Percentiles rank a stretch among this genome's conserved stretches.
These are phyloP conservation scores for Cricetomys ansorgei DNA, from an alignment of 2,113 vertebrate species.

Conservation along the genomic window DNA sequence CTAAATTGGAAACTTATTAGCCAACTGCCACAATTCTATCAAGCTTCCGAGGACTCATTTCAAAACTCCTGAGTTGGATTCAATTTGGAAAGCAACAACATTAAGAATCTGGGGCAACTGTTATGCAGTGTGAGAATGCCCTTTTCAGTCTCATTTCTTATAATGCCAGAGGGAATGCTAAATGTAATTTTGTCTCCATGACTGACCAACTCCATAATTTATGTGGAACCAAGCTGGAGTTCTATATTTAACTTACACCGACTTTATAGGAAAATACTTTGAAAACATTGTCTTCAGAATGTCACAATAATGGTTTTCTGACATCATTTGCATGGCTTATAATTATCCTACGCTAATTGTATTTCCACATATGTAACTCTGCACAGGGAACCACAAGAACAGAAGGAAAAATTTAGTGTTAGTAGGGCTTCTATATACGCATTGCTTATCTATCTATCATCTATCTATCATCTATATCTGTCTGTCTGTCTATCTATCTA, in stretches of 20 bases:
- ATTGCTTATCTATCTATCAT: too few relatives aligned
- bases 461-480: too few relatives aligned
- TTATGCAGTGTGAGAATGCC: constrained; percentile 34
- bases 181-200: constrained; percentile 70
- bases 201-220: constrained; percentile 76
- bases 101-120: constrained; percentile 58
- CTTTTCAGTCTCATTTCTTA: constrained; percentile 58
- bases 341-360: constrained; percentile 38
- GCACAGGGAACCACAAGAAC: background rate
- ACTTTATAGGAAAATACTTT: constrained; percentile 61
- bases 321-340: background rate
- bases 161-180: constrained; percentile 39
- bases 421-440: background rate
- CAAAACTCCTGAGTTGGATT: constrained; percentile 44
- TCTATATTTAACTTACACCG: constrained; percentile 67
- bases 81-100: constrained; percentile 53
- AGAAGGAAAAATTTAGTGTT: background rate
- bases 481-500: too few relatives aligned
- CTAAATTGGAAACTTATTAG: constrained; percentile 47
- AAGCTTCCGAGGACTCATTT: constrained; percentile 53
- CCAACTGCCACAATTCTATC: constrained; percentile 37
- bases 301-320: constrained; percentile 52
- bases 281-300: constrained; percentile 56
- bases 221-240: constrained; percentile 54
- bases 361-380: background rate